phyloP scores from a whole-genome alignment of 1,140 invertebrate species.

The Habropoda laboriosa region DNA sequence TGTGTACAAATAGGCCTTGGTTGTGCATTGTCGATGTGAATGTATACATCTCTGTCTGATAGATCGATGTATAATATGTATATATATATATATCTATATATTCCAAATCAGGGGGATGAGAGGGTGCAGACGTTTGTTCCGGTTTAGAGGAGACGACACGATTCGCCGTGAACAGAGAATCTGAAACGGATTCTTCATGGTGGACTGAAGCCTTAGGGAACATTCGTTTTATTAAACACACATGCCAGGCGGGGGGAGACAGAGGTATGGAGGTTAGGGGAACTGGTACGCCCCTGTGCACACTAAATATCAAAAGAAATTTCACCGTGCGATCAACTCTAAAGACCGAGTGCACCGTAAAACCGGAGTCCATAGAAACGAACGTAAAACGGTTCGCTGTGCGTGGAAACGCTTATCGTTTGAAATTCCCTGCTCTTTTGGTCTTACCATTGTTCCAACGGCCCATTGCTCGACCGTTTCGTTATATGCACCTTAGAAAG shows the following conservation, averaged over 20 bases:
- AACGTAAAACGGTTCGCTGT: constrained; percentile 49
- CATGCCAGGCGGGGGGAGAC: no score
- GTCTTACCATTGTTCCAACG: constrained; percentile 52
- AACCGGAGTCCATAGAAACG: constrained; percentile 54
- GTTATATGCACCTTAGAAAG: constrained; percentile 41
- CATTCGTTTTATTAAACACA: constrained; percentile 14
- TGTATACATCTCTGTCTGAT: no score
- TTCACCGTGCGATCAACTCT: constrained; percentile 37
- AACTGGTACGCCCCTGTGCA: background rate
- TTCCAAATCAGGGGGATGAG: background rate
- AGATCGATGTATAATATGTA: no score
- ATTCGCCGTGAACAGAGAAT: background rate
- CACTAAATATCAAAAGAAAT: constrained; percentile 50
- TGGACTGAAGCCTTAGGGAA: background rate
- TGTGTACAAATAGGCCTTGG: background rate
- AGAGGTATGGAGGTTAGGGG: no score
- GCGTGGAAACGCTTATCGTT: constrained; percentile 58
- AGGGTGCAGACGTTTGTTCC: background rate
- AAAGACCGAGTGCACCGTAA: constrained; percentile 43
- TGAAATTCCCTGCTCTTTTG: constrained; percentile 53
- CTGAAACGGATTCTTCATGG: background rate
- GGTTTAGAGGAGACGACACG: background rate
- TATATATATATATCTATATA: no score
- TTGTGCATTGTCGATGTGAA: background rate
- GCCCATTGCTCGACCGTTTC: constrained; percentile 39